Percentiles rank a stretch among this genome's conserved stretches.
These are phyloP conservation scores for Brachionichthys hirsutus DNA, from an alignment of 2,113 vertebrate genomes.

Conservation along the genomic window DNA sequence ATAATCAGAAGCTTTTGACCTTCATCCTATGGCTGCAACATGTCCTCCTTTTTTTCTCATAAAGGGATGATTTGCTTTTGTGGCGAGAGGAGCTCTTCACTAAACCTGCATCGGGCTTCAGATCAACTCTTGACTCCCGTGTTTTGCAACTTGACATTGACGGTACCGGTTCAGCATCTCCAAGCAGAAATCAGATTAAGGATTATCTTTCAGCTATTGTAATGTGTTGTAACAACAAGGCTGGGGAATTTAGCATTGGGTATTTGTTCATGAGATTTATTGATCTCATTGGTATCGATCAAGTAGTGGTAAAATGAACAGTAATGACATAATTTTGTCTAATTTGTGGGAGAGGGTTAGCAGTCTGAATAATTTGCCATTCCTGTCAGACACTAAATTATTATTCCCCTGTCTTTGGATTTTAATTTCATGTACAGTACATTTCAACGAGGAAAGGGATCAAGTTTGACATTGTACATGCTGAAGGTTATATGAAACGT, in stretches of 20 bases:
- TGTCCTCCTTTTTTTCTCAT: too few species aligned
- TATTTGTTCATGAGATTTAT: constrained; percentile 35
- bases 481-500: constrained; percentile 70
- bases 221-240: constrained; percentile 15
- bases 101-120: constrained; percentile 12
- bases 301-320: constrained; percentile 42
- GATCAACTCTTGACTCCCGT: constrained; percentile 24
- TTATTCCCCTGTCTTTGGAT: constrained; percentile 51
- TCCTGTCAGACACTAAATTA: constrained; percentile 47
- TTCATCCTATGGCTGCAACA: not conserved
- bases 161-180: not conserved
- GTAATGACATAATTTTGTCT: constrained; percentile 19
- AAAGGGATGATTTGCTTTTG: too few species aligned
- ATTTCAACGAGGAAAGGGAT: constrained; percentile 60
- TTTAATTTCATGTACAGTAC: constrained; percentile 52
- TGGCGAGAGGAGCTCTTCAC: not conserved
- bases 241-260: constrained; percentile 26
- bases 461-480: constrained; percentile 69
- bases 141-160: constrained; percentile 12
- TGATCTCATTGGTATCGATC: constrained; percentile 24
- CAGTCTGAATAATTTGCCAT: constrained; percentile 25
- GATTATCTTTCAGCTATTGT: constrained; percentile 35
- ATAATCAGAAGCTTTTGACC: not conserved
- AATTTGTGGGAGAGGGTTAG: constrained; percentile 13
- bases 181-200: constrained; percentile 30